Base-by-base conservation (phyloP, 1,140 invertebrate genomes). In the Drosophila punjabiensis region DNA sequence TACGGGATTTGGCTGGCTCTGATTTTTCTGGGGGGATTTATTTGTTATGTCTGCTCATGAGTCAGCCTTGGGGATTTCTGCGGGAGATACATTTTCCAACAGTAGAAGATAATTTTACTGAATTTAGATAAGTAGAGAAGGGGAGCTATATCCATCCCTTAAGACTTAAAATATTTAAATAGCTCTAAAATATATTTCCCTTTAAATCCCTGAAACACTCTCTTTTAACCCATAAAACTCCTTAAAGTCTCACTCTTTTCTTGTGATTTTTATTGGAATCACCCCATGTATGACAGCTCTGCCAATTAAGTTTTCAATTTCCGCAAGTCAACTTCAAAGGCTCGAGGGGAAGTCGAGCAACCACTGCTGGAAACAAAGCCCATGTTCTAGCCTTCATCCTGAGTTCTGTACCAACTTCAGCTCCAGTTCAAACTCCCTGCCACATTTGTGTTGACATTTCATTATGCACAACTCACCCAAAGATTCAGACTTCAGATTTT, bases 361-460 rank as follows among this genome's bases (percentile, higher is more conserved):
- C n/a, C n/a, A n/a, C n/a, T n/a, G n/a, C 6, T 32, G 41, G 50
- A 41, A 53, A 78, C 65, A 78, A 62, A 24, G 43, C 37, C 58
- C 58, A 45, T 43, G 50, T 41, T 20, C 58, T 60, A 43, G 64
- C 48, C 62, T 24, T 61, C 30, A 30, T n/a, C 7, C n/a, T 18
- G 39, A 35, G 24, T 18, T 50, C 30, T 18, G 20, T 33, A 35
- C 18, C 62, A 66, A 48, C 35, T 45, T 28, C 13, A 24, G n/a
- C n/a, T n/a, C n/a, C n/a, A n/a, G n/a, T n/a, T n/a, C n/a, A n/a
- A n/a, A 61, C 28, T 61, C 52, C 33, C 55, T 39, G 35, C 20
- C 55, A 61, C 61, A 79, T 65, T 71, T 86, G 67, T n/a, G n/a
- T 88, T 88, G 84, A 85, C 81, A 85, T 88, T 89, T 89, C 79